Conservation (phyloP, 2,888 invertebrate genomes). For the Fabriciana adippe region DNA sequence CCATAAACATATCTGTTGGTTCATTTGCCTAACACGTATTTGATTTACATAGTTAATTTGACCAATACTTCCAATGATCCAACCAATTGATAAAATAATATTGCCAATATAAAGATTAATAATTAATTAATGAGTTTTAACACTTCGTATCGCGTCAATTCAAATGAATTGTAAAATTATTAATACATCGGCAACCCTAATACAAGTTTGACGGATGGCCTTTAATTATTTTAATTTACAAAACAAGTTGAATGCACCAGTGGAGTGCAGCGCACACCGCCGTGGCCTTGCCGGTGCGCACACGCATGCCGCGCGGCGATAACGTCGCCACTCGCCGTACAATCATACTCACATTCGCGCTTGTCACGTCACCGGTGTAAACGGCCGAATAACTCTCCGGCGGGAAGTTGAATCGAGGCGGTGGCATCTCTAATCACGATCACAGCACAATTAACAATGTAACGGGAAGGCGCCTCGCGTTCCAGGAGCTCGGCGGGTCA, state of each 20-base stretch:
- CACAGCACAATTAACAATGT: slow-evolving; percentile 47
- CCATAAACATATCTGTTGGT: neutral
- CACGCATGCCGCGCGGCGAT: slow-evolving; percentile 57
- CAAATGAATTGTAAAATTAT: neutral
- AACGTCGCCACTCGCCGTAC: slow-evolving; percentile 52
- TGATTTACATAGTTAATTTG: too few relatives aligned
- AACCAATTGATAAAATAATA: too few relatives aligned
- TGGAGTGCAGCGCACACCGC: slow-evolving; percentile 35
- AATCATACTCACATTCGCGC: slow-evolving; percentile 68
- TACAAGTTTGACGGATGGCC: neutral
- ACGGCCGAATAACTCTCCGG: slow-evolving; percentile 74
- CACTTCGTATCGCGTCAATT: neutral
- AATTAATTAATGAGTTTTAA: too few relatives aligned
- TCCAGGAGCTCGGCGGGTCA: slow-evolving; percentile 44
- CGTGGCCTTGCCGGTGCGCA: slow-evolving; percentile 67
- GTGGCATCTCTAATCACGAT: slow-evolving; percentile 54
- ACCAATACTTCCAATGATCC: too few relatives aligned
- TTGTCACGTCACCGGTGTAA: slow-evolving; percentile 60
- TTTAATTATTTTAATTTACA: slow-evolving; percentile 10
- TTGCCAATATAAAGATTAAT: too few relatives aligned
- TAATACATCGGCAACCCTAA: neutral
- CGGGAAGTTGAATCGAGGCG: slow-evolving; percentile 67
- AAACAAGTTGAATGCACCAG: slow-evolving; percentile 73
- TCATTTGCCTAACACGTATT: neutral
- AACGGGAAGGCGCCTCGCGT: slow-evolving; percentile 20